Percentiles rank a stretch among this genome's conserved stretches.
phyloP scores from a whole-genome alignment of 2,113 vertebrate genomes.

The Pelecanus crispus region DNA sequence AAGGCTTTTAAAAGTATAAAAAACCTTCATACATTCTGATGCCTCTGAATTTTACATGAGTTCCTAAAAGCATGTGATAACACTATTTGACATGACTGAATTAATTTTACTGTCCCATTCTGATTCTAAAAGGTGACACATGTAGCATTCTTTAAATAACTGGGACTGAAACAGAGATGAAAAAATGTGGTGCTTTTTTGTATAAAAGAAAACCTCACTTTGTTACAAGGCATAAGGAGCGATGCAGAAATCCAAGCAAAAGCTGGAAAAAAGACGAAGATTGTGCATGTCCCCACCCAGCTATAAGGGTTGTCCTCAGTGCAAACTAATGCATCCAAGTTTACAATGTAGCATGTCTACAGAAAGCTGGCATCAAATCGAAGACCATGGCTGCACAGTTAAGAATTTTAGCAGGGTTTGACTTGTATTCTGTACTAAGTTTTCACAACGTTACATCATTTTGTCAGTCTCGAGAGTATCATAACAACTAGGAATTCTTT shows the following conservation, averaged over 20 bases:
- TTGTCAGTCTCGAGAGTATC: background rate
- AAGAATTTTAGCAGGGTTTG: background rate
- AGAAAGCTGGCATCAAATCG: background rate
- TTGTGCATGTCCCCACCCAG: background rate
- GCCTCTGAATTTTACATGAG: background rate
- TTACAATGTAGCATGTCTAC: background rate
- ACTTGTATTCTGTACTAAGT: background rate
- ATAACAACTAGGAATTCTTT: background rate
- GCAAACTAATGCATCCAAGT: background rate
- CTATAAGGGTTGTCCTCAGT: background rate
- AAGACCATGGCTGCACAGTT: background rate
- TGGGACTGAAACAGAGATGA: background rate
- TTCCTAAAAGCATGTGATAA: background rate
- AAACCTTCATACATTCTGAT: background rate
- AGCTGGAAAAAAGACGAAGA: background rate
- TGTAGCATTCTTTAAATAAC: background rate
- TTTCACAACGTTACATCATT: background rate
- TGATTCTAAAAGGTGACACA: background rate
- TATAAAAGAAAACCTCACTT: background rate
- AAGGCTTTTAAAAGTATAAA: background rate
- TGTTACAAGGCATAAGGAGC: background rate
- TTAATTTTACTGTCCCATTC: background rate
- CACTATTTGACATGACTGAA: background rate
- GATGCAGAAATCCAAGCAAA: background rate
- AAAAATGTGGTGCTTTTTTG: background rate